Evolutionary conservation across 1,140 invertebrate species (phyloP).

Genomic region (Rhopalosiphum maidis): DNA sequence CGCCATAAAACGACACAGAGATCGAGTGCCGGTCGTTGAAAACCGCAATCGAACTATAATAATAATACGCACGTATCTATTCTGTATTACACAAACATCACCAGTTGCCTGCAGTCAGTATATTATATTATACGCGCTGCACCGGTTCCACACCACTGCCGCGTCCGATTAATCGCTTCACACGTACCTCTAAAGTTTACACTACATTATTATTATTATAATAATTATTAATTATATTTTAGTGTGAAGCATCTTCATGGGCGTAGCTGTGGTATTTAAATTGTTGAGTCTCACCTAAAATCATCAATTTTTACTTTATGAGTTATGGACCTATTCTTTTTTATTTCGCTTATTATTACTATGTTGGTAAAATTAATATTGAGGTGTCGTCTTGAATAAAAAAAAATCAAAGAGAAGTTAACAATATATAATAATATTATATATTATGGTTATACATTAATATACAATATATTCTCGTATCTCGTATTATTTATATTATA

Average conservation of each 20-base stretch:
- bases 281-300: not conserved
- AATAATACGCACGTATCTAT: not conserved
- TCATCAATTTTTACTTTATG: not conserved
- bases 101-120: not conserved
- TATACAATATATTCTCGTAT: too few species aligned
- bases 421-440: not conserved
- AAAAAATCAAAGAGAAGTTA: too few species aligned
- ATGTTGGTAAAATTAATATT: too few species aligned
- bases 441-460: too few species aligned
- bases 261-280: too few species aligned
- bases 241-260: not conserved
- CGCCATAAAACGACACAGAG: slow-evolving; percentile 23
- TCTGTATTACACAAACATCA: not conserved
- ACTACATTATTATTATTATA: too few species aligned
- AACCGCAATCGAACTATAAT: slow-evolving; percentile 14
- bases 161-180: not conserved
- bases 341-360: too few species aligned
- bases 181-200: too few species aligned
- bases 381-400: too few species aligned
- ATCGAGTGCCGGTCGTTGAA: slow-evolving; percentile 19
- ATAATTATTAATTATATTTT: not conserved
- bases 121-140: not conserved
- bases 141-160: not conserved
- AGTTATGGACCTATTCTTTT: too few species aligned
- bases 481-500: too few species aligned